A percentile compares a stretch with the other conserved stretches of the same genome.
Evolutionary conservation across 2,888 invertebrate species (phyloP).

Genomic region (Orthosia gothica): DNA sequence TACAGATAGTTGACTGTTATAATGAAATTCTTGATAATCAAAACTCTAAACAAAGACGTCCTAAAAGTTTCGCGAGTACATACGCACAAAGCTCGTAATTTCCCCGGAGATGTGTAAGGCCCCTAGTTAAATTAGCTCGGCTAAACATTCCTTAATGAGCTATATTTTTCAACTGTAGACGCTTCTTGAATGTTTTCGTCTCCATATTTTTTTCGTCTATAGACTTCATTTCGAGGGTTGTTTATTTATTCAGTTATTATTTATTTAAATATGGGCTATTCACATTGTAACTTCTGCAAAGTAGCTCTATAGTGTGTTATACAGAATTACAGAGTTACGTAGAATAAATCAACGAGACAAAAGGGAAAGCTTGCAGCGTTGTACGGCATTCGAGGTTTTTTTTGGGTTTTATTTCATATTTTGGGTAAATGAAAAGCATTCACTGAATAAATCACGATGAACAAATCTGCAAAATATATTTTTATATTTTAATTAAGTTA

Average conservation of each 20-base stretch:
- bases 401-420: slow-evolving; percentile 23
- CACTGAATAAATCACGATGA: slow-evolving; percentile 1
- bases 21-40: slow-evolving; percentile 74
- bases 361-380: slow-evolving; percentile 42
- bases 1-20: slow-evolving; percentile 62
- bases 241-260: slow-evolving; percentile 63
- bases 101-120: slow-evolving; percentile 83
- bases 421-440: slow-evolving; percentile 17
- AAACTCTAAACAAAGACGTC: slow-evolving; percentile 75
- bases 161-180: slow-evolving; percentile 84
- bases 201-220: slow-evolving; percentile 76
- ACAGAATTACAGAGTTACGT: slow-evolving; percentile 25
- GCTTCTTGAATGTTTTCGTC: slow-evolving; percentile 78
- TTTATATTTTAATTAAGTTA: slow-evolving; percentile 1
- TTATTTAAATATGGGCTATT: slow-evolving; percentile 58
- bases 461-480: background rate
- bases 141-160: slow-evolving; percentile 88
- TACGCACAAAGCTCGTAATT: slow-evolving; percentile 85
- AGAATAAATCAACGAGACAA: slow-evolving; percentile 54
- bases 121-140: slow-evolving; percentile 87
- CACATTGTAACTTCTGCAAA: slow-evolving; percentile 54
- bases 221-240: slow-evolving; percentile 65
- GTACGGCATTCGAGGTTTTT: slow-evolving; percentile 13
- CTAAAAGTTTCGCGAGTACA: slow-evolving; percentile 81
- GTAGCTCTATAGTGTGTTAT: slow-evolving; percentile 36